A percentile compares a stretch with the other conserved stretches of the same genome.
Conservation (phyloP, 2,113 vertebrate species). For the Syrrhaptes paradoxus region DNA sequence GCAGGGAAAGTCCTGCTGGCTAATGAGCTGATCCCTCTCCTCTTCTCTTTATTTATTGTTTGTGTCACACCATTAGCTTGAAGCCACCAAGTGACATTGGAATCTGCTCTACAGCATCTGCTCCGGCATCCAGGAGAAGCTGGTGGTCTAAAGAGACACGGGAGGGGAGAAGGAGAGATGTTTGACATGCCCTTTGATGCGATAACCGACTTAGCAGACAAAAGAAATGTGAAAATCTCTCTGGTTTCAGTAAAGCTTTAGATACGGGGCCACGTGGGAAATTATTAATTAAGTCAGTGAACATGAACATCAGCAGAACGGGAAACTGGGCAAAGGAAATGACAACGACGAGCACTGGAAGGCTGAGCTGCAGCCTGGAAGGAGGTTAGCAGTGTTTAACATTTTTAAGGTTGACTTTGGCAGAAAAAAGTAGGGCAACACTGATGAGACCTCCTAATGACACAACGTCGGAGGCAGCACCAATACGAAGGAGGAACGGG, state of each 20-base stretch:
- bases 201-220: background rate
- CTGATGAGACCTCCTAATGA: background rate
- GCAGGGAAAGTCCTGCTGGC: background rate
- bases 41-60: background rate
- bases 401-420: constrained; percentile 7
- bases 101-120: background rate
- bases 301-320: background rate
- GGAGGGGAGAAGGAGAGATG: background rate
- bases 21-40: background rate
- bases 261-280: background rate
- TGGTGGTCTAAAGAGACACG: background rate
- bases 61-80: background rate
- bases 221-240: background rate
- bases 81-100: background rate
- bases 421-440: background rate
- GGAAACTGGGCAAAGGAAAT: background rate
- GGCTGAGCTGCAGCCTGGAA: constrained; percentile 8
- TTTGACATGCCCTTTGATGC: background rate
- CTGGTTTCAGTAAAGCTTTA: background rate
- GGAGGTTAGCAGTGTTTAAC: constrained; percentile 38
- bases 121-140: background rate
- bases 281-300: constrained; percentile 6
- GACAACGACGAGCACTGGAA: background rate
- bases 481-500: accelerated
- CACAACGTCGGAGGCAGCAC: background rate